Percentiles rank a stretch among this genome's conserved stretches.
Conservation (phyloP, 2,113 vertebrate genomes). For the Nestor notabilis region DNA sequence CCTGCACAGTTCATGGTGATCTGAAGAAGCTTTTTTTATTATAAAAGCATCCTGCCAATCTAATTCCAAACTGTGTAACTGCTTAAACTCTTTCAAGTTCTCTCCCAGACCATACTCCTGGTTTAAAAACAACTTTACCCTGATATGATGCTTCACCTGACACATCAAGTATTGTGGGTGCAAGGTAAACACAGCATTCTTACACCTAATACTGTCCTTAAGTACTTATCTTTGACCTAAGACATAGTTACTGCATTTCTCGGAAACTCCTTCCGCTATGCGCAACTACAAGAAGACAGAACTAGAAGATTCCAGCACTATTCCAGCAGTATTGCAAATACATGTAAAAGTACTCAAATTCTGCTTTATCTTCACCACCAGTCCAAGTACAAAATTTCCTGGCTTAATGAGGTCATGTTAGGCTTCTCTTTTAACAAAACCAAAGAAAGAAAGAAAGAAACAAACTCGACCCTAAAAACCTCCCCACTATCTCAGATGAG, state of each 20-base stretch:
- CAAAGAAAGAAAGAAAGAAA: neutral
- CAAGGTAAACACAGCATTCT: neutral
- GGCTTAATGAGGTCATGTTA: neutral
- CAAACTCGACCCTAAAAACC: neutral
- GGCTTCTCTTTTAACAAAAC: neutral
- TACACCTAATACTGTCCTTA: accelerated
- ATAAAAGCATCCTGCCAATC: neutral
- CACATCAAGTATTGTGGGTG: neutral
- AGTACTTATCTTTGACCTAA: neutral
- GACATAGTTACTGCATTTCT: neutral
- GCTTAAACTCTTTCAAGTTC: neutral
- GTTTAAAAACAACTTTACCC: neutral
- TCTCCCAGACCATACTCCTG: neutral
- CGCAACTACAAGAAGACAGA: neutral
- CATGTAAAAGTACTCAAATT: neutral
- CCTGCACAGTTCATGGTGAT: neutral
- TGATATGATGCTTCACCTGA: neutral
- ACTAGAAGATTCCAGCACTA: neutral
- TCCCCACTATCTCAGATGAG: neutral
- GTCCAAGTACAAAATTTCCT: neutral
- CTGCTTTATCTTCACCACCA: neutral
- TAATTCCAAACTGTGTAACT: accelerated
- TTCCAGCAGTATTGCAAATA: neutral
- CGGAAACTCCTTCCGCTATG: neutral
- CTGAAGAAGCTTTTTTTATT: neutral